Evolutionary conservation across 1,140 invertebrate genomes (phyloP).

Genomic region (Pseudomyrmex dendroicus): DNA sequence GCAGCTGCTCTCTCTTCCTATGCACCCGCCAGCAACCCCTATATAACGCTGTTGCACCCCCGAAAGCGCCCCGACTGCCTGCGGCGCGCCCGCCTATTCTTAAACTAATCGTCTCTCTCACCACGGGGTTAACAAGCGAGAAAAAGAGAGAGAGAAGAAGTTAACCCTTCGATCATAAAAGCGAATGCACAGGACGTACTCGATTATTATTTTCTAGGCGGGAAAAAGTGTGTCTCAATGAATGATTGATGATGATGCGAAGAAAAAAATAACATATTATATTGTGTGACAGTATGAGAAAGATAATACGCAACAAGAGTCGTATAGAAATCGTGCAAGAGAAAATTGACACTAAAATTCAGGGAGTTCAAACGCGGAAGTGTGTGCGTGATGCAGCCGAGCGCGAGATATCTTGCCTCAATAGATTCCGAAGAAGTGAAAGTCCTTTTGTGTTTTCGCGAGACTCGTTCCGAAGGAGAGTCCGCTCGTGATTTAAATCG

Average conservation of each 20-base stretch:
- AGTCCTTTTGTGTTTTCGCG: slow-evolving; percentile 58
- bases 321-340: too few species aligned
- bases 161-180: slow-evolving; percentile 41
- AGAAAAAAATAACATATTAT: not conserved
- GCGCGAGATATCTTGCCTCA: slow-evolving; percentile 33
- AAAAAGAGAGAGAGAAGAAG: not conserved
- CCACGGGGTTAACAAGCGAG: slow-evolving; percentile 41
- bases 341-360: not conserved
- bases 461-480: slow-evolving; percentile 58
- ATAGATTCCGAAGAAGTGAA: slow-evolving; percentile 54
- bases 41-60: slow-evolving; percentile 72
- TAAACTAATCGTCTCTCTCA: slow-evolving; percentile 33
- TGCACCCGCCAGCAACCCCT: slow-evolving; percentile 74
- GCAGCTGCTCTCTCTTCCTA: slow-evolving; percentile 72
- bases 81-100: slow-evolving; percentile 28
- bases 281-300: not conserved
- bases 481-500: slow-evolving; percentile 52
- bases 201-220: not conserved
- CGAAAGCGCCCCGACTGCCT: slow-evolving; percentile 62
- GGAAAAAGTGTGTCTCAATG: not conserved
- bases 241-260: not conserved
- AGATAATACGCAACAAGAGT: not conserved
- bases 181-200: not conserved
- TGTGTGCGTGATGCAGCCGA: not conserved
- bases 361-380: slow-evolving; percentile 28